Conservation (phyloP, 2,113 vertebrate species). For the Canis aureus region DNA sequence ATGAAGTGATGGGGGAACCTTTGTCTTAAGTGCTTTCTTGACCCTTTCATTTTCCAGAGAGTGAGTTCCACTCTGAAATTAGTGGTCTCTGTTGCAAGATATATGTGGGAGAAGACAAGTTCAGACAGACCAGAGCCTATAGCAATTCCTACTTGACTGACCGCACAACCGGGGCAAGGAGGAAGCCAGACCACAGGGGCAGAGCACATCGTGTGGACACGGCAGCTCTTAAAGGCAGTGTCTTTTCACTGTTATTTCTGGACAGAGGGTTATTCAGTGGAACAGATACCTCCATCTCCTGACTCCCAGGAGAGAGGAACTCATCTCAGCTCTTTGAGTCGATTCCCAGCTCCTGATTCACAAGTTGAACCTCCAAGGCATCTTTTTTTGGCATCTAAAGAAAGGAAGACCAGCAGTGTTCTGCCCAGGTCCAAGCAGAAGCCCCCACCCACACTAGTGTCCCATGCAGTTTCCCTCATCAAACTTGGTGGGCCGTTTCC, state of each 20-base stretch:
- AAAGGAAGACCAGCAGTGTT: background rate
- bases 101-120: background rate
- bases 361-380: background rate
- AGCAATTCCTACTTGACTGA: slow-evolving; percentile 13
- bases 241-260: background rate
- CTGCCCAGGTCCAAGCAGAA: background rate
- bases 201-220: background rate
- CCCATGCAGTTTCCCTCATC: background rate
- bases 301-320: background rate
- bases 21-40: slow-evolving; percentile 45
- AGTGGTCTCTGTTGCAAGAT: slow-evolving; percentile 43
- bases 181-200: too few species aligned
- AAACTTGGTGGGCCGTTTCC: background rate
- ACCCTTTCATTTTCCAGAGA: slow-evolving; percentile 65
- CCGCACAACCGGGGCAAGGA: background rate
- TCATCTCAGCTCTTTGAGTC: background rate
- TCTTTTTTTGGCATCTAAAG: background rate
- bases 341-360: background rate
- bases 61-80: slow-evolving; percentile 57
- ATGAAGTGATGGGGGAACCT: background rate
- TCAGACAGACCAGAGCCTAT: slow-evolving; percentile 35
- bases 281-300: background rate
- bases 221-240: background rate
- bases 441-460: rapidly evolving
- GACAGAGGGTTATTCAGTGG: slow-evolving; percentile 1